A percentile compares a stretch with the other conserved stretches of the same genome.
phyloP scores from a whole-genome alignment of 2,888 invertebrate species.

The Pseudococcus jackbeardsleyi region DNA sequence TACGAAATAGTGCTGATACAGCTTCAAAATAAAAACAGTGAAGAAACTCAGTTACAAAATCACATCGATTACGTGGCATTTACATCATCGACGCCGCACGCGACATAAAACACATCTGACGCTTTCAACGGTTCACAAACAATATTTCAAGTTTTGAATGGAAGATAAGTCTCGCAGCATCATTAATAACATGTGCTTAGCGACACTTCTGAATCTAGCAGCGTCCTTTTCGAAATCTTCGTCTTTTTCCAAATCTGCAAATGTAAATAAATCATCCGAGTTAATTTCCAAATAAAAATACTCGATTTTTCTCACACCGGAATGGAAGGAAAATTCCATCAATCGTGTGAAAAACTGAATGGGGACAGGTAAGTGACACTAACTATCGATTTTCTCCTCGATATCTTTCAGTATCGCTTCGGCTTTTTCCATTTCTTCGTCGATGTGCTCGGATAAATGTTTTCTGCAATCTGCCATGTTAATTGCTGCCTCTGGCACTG shows the following conservation, averaged over 20 bases:
- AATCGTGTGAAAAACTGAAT: neutral
- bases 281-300: neutral
- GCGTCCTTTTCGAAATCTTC: conserved; percentile 23
- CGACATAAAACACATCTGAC: neutral
- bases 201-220: conserved; percentile 10
- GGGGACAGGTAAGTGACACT: neutral
- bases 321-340: neutral
- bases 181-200: conserved; percentile 70
- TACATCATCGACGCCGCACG: neutral
- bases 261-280: neutral
- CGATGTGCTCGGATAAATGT: conserved; percentile 82
- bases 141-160: conserved; percentile 71
- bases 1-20: conserved; percentile 68
- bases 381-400: conserved; percentile 81
- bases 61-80: conserved; percentile 2
- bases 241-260: conserved; percentile 46
- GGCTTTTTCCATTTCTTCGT: conserved; percentile 80
- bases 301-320: neutral
- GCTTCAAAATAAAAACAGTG: conserved; percentile 66
- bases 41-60: conserved; percentile 43
- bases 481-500: conserved; percentile 86
- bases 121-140: neutral
- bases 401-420: conserved; percentile 81
- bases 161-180: conserved; percentile 80
- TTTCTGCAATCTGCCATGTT: conserved; percentile 83